Base-by-base conservation (phyloP, 2,797 vertebrate genomes). In the Adelosebastes latens region DNA sequence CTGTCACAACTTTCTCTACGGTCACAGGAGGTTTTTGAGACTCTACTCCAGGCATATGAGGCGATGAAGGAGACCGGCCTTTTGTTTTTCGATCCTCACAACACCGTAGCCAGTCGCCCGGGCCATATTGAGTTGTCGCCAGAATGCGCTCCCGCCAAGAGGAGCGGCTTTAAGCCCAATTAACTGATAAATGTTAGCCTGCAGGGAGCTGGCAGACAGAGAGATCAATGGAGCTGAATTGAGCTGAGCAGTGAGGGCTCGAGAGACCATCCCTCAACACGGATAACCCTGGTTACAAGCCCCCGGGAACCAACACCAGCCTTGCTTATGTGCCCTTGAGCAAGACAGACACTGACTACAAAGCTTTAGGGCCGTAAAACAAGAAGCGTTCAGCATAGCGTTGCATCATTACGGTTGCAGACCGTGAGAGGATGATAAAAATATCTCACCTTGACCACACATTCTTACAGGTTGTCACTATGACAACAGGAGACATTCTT, bases 161-260 rank as follows among this genome's bases (percentile, higher is more conserved):
- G 62, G 80, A 90, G 70, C 65, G 59, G 77, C 89, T 90, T 89
- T 65, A 88, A 85, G 88, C 84, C 89, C 89, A 94, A 94, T 93
- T 93, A 94, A 88, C 90, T 92, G 87, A 93, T 89, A 91, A 81
- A 91, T 87, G 87, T 85, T 80, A 14, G 81, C 82, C 88, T 72
- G 89, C 81, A 67, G 87, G 80, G 88, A 90, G 87, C 75, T 81
- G 82, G 83, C 76, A 83, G 88, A 87, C 65, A 49, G 49, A 65
- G 80, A 69, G 86, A 93, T 94, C 90, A 88, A 89, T 92, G 87
- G 69, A 60, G 80, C 82, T 74, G 80, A 83, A 91, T 74, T 49
- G 72, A 84, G 75, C 67, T 12, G 65, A 67, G 72, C 70, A 46
- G 52, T 36, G 39, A 31, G 14, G 72, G 75, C 66, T 53, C 42